Evolutionary conservation across 2,113 vertebrate species (phyloP).

Genomic region (Oreochromis tanganicae): DNA sequence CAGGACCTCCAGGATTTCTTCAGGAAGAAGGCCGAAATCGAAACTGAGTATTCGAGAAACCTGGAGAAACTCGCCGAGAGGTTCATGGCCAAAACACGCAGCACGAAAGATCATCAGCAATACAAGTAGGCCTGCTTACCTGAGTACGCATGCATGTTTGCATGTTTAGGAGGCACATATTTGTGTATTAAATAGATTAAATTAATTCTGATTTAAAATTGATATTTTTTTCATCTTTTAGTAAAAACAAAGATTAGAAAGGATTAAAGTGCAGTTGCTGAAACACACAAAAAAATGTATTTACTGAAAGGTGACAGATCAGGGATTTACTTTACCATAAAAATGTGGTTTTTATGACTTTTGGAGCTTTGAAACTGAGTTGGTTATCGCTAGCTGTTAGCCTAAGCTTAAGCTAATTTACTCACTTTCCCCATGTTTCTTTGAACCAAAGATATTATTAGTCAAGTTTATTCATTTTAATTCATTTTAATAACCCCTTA

Average conservation of each 20-base stretch:
- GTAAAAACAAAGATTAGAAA: background rate
- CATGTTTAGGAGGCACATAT: background rate
- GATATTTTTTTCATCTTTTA: background rate
- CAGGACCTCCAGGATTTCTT: slow-evolving; percentile 99
- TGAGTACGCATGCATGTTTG: background rate
- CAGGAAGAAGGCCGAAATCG: slow-evolving; percentile 97
- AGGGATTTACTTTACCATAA: background rate
- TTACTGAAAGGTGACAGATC: background rate
- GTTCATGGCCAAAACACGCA: slow-evolving; percentile 97
- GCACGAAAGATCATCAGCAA: slow-evolving; percentile 97
- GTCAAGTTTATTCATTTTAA: background rate
- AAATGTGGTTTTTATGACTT: background rate
- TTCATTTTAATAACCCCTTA: background rate
- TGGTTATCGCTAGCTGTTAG: background rate
- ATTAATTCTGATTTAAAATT: background rate
- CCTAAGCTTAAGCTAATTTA: background rate
- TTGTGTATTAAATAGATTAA: background rate
- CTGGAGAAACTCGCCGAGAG: slow-evolving; percentile 96
- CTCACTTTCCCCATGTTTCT: no score
- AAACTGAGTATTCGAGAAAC: slow-evolving; percentile 95
- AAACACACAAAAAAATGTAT: background rate
- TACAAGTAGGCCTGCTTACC: slow-evolving; percentile 83
- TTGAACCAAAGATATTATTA: no score
- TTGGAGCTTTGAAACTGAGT: background rate
- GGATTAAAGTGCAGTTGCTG: background rate